These are phyloP conservation scores for Ophraella communa DNA, from an alignment of 2,888 invertebrate genomes.

Conservation along the genomic window DNA sequence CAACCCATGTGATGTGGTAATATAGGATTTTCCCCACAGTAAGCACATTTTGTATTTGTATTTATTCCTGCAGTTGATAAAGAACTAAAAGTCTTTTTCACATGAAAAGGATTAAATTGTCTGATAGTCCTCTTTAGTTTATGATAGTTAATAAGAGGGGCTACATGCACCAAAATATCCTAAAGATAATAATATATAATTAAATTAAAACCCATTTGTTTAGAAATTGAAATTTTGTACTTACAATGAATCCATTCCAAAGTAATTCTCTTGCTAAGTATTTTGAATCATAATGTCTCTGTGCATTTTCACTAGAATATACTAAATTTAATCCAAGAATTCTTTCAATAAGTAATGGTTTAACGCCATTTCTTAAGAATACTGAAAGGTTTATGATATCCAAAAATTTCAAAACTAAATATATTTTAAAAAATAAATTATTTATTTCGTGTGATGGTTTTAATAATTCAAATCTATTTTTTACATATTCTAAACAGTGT, in stretches of 20 bases:
- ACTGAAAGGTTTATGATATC: constrained; percentile 75
- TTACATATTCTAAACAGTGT: constrained; percentile 68
- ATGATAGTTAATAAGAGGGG: constrained; percentile 85
- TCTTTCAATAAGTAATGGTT: constrained; percentile 74
- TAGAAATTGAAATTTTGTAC: no score
- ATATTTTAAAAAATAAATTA: constrained; percentile 58
- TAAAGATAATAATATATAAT: constrained; percentile 56
- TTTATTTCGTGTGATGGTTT: constrained; percentile 46
- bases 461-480: constrained; percentile 61
- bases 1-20: constrained; percentile 87
- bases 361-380: constrained; percentile 72
- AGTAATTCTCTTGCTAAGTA: constrained; percentile 87
- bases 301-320: constrained; percentile 62
- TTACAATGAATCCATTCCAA: constrained; percentile 92
- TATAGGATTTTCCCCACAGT: constrained; percentile 77
- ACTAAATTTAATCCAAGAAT: constrained; percentile 71
- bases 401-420: constrained; percentile 66
- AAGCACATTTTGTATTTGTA: constrained; percentile 69
- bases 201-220: no score
- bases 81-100: constrained; percentile 22
- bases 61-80: constrained; percentile 58
- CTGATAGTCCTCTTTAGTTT: constrained; percentile 67
- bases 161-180: constrained; percentile 81
- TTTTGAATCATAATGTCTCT: constrained; percentile 72
- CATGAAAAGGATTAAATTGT: constrained; percentile 49